Evolutionary conservation across 1,140 invertebrate genomes (phyloP), one percentile per base, ranked within the genome.

Genomic region (Euglossa dilemma): DNA sequence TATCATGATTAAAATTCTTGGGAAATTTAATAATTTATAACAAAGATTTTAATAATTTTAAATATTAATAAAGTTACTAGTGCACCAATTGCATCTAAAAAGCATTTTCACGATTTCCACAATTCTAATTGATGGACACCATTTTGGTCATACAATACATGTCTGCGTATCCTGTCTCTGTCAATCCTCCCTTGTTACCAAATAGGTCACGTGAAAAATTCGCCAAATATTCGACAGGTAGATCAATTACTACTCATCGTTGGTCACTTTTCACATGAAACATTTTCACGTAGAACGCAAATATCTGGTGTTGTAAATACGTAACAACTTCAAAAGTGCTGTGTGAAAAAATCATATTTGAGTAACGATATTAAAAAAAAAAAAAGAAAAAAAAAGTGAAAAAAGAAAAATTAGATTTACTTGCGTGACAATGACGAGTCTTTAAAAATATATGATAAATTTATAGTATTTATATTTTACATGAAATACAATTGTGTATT

Each of bases 231-330:
- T 61, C n/a, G 59, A 61, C 59, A 28, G 59, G 6, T n/a, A 61
- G 59, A 61, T 61, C 59, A 61, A 61, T 61, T 61, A 61, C 59
- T n/a, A 61, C 59, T 61, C 14, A 25, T 61, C 59, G 59, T 61
- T 25, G 16, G 59, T 14, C n/a, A n/a, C n/a, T 61, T 25, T 61
- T 25, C 25, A 12, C n/a, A 12, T n/a, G 12, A 14, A 61, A 61
- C n/a, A 61, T 61, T 61, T 61, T 25, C 57, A 61, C n/a, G 14
- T 61, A 61, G n/a, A 4, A 61, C 25, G n/a, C 57, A 61, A 61
- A 12, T 14, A 16, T n/a, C 25, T 25, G 6, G n/a, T 12, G 7
- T 14, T n/a, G 12, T 14, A 61, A 61, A 61, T 61, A 25, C 25
- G 59, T 61, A 61, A 6, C 14, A 25, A 25, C 14, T 25, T 61